Base-by-base conservation (phyloP, 1,140 invertebrate species). In the Pseudomyrmex cubaensis region DNA sequence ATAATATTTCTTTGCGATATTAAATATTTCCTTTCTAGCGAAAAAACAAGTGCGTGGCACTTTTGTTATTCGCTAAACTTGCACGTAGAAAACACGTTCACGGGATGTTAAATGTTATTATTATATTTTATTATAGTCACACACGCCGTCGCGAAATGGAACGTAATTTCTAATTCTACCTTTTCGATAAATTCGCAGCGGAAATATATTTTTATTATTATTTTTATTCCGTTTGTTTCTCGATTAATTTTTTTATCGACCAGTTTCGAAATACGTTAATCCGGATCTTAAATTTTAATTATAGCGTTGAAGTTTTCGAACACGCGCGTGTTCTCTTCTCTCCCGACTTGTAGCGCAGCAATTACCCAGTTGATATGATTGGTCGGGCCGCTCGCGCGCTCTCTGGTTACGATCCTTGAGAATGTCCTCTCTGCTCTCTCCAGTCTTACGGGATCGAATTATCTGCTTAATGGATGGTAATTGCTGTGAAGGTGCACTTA, bases 391-490 rank as follows among this genome's bases (percentile, higher is more conserved):
- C 44, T 56, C 66, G 85, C 62, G 69, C 35, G 35, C 35, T 35
- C 35, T 35, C 35, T 7, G 62, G 84, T 78, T 35, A 48, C 77
- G 70, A 76, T 82, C 64, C 59, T 86, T 48, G 80, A 86, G 85
- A 17, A 83, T 75, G 52, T 82, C 67, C 35, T 56, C 59, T 66
- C 67, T 87, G 82, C 78, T 85, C 76, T 85, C 76, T 77, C 83
- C 64, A 20, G 52, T 25, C 8, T 67, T 67, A 22, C 62, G 67
- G 86, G 72, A 88, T 90, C 86, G 88, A 89, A 90, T 90, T 89
- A 90, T 90, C 87, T 84, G 80, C 84, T 67, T 89, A 90, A 85
- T 87, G 85, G 89, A 83, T 89, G 87, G 85, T 91, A 90, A 90
- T 90, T 87, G 87, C 64, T 61, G 62, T 80, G 48, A 86, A 87